Percentiles rank a stretch among this genome's conserved stretches.
Conservation (phyloP, 2,113 vertebrate species). For the Nipponia nippon region DNA sequence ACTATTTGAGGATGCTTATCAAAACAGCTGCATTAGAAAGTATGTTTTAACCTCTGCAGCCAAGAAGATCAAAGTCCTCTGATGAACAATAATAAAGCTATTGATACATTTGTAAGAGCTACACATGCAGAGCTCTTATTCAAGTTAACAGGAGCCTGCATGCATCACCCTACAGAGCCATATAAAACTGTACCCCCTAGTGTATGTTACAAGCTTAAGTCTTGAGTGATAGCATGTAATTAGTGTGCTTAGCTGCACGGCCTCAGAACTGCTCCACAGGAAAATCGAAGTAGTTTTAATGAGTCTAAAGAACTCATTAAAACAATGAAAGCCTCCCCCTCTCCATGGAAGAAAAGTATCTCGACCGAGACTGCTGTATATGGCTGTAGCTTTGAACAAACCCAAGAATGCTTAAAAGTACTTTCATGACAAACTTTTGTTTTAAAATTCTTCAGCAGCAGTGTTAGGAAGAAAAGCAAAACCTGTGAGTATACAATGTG, state of each 20-base stretch:
- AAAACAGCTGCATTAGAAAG: background rate
- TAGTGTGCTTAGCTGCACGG: background rate
- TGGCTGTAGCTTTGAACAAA: background rate
- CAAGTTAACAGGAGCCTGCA: background rate
- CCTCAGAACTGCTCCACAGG: background rate
- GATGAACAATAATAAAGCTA: background rate
- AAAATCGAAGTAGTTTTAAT: background rate
- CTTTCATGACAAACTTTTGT: background rate
- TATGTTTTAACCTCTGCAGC: background rate
- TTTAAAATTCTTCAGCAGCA: background rate
- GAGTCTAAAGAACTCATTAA: background rate
- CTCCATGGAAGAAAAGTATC: background rate
- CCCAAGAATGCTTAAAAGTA: background rate
- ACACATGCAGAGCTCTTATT: background rate
- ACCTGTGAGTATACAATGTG: accelerated
- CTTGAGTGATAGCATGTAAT: background rate
- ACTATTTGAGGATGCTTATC: background rate
- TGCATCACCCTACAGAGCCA: background rate
- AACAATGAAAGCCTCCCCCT: background rate
- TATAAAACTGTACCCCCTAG: background rate
- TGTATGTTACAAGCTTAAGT: background rate
- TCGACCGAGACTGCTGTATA: background rate
- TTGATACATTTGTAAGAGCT: background rate
- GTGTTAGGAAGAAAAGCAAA: background rate
- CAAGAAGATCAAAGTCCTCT: background rate